phyloP scores from a whole-genome alignment of 2,113 vertebrate genomes.

The Channa argus region DNA sequence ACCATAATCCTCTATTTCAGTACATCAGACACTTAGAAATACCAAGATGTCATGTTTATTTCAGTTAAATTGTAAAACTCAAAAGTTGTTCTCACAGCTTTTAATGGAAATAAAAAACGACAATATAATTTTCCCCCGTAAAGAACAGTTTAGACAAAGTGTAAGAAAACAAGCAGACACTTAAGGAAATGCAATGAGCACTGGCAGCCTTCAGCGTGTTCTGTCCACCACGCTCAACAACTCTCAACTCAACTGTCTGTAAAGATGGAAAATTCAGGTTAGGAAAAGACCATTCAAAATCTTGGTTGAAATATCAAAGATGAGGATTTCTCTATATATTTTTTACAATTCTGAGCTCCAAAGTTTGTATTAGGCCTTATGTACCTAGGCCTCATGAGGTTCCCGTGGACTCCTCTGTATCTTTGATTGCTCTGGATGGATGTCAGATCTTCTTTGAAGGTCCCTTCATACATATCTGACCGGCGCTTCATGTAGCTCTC shows the following conservation, averaged over 20 bases:
- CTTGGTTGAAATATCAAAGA: no score
- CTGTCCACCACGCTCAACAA: conserved; percentile 9
- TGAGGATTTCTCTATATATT: no score
- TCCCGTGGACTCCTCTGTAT: conserved; percentile 60
- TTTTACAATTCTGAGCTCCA: no score
- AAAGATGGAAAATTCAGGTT: conserved; percentile 26
- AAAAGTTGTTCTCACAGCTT: conserved; percentile 26
- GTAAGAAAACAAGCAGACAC: no score
- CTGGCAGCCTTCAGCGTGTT: not conserved
- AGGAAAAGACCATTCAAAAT: not conserved
- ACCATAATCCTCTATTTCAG: not conserved
- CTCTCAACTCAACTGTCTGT: conserved; percentile 61
- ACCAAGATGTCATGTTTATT: no score
- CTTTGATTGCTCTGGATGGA: conserved; percentile 76
- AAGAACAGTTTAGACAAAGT: not conserved
- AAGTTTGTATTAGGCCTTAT: not conserved
- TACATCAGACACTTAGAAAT: no score
- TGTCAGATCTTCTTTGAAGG: conserved; percentile 78
- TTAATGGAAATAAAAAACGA: conserved; percentile 45
- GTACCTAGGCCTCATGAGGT: conserved; percentile 60
- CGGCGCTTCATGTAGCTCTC: conserved; percentile 77
- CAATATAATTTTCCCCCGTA: not conserved
- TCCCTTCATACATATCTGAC: conserved; percentile 78
- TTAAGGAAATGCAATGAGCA: not conserved
- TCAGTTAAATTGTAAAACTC: not conserved